phyloP scores from a whole-genome alignment of 2,113 vertebrate genomes.

The Hydrochoerus hydrochaeris region DNA sequence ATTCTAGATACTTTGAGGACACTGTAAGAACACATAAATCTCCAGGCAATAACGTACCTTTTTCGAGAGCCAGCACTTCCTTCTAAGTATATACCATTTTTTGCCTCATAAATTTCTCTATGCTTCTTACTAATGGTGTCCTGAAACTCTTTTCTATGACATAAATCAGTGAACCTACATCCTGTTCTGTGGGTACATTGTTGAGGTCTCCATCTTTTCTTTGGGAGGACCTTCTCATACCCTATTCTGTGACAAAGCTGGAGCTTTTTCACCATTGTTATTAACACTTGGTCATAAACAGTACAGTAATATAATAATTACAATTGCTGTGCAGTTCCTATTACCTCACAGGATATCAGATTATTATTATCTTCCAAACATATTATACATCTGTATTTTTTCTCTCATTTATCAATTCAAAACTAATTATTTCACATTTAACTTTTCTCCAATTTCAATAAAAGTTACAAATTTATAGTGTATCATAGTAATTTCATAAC shows the following conservation, averaged over 20 bases:
- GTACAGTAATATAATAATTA: background rate
- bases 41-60: too few species aligned
- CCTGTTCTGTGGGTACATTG: fast-evolving
- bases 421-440: background rate
- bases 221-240: background rate
- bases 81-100: too few species aligned
- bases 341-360: background rate
- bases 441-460: background rate
- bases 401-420: background rate
- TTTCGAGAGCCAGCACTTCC: too few species aligned
- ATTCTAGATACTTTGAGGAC: too few species aligned
- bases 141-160: background rate
- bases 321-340: background rate
- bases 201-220: background rate
- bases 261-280: background rate
- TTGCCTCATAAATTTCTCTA: too few species aligned
- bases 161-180: background rate
- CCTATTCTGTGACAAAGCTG: background rate
- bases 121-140: too few species aligned
- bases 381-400: background rate
- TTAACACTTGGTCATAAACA: background rate
- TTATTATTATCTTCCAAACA: background rate
- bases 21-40: too few species aligned
- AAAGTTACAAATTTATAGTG: background rate
- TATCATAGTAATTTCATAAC: background rate